Conservation (phyloP, 2,113 vertebrate species). For the Callaeas wilsoni region DNA sequence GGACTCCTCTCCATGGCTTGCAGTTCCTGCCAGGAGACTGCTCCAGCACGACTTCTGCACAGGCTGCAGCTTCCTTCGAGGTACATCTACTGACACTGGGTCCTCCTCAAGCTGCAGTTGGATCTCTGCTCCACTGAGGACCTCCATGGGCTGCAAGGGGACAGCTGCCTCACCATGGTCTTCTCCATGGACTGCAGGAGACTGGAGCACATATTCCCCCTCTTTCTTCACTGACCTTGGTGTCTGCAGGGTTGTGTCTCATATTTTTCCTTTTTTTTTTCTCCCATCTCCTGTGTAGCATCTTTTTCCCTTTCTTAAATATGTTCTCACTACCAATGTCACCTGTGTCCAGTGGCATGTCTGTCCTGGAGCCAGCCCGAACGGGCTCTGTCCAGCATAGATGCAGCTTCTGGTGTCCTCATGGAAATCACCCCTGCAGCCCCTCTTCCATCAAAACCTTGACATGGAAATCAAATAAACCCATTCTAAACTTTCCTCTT, state of each 20-base stretch:
- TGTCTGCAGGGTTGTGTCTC: background rate
- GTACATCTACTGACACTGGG: background rate
- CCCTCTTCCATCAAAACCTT: background rate
- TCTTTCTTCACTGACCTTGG: background rate
- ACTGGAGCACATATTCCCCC: background rate
- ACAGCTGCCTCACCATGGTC: background rate
- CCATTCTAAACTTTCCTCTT: background rate
- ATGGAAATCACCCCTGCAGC: rapidly evolving
- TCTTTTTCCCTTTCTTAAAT: background rate
- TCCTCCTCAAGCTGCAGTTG: background rate
- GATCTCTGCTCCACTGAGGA: background rate
- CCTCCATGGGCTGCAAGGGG: background rate
- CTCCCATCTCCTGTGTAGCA: background rate
- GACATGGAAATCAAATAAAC: background rate
- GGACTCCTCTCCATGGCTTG: background rate
- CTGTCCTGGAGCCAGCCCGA: background rate
- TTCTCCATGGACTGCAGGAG: background rate
- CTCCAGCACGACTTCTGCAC: background rate
- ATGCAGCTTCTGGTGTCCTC: background rate
- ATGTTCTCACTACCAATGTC: rapidly evolving
- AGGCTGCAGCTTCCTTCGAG: background rate
- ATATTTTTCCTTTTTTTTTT: background rate
- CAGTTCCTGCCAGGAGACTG: background rate
- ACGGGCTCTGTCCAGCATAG: background rate
- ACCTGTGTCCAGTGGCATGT: background rate